phyloP scores from a whole-genome alignment of 2,888 invertebrate species.

The Poecilus cupreus region DNA sequence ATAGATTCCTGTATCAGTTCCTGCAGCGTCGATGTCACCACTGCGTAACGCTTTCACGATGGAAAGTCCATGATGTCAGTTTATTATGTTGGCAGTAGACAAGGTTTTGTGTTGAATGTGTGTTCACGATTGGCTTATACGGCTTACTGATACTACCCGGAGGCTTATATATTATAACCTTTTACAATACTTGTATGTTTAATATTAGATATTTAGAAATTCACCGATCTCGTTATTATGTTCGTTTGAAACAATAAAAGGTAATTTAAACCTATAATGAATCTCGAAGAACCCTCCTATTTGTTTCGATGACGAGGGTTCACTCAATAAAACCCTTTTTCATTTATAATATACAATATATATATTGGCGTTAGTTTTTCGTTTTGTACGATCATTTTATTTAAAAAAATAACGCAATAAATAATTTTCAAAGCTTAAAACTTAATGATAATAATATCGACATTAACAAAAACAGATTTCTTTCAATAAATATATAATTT shows the following conservation, averaged over 20 bases:
- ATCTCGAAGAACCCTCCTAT: constrained; percentile 42
- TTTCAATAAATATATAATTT: constrained; percentile 54
- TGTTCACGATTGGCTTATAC: constrained; percentile 40
- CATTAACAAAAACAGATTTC: constrained; percentile 56
- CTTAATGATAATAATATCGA: constrained; percentile 59
- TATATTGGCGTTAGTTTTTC: constrained; percentile 58
- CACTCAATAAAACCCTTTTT: constrained; percentile 8
- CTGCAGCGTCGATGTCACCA: not conserved
- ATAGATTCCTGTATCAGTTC: constrained; percentile 9
- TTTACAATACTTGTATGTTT: constrained; percentile 28
- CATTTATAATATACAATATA: constrained; percentile 40
- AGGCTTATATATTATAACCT: constrained; percentile 7
- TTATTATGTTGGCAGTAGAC: constrained; percentile 49
- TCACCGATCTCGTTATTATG: constrained; percentile 39
- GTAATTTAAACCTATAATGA: constrained; percentile 29
- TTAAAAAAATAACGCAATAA: constrained; percentile 58
- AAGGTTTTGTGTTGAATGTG: not conserved
- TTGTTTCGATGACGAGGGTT: constrained; percentile 52
- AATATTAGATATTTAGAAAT: constrained; percentile 15
- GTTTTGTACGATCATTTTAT: constrained; percentile 57
- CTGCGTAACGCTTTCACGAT: not conserved
- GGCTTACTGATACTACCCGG: constrained; percentile 7
- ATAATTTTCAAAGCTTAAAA: constrained; percentile 59
- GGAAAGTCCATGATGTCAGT: constrained; percentile 24
- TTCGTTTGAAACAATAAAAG: constrained; percentile 39